Conservation (phyloP, 1,140 invertebrate species). For the Neocloeon triangulifer region DNA sequence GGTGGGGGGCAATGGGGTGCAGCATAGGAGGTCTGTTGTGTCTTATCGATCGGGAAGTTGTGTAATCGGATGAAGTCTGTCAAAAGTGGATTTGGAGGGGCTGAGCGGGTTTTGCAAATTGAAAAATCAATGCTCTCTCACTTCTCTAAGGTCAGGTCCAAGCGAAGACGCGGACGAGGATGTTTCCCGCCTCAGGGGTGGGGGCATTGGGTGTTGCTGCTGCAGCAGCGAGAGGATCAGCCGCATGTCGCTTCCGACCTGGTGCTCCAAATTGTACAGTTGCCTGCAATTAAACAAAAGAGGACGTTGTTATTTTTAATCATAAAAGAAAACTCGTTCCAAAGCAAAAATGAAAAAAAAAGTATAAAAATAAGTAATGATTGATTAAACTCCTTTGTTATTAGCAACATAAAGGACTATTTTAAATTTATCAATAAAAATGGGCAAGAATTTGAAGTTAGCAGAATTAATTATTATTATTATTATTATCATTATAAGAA, state of each 20-base stretch:
- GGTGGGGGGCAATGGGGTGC: conserved; percentile 2
- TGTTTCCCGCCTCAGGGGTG: conserved; percentile 6
- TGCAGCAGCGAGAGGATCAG: conserved; percentile 39
- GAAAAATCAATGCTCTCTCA: conserved; percentile 5
- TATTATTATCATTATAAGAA: too few species aligned
- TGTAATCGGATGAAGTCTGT: conserved; percentile 6
- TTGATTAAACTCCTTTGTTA: too few species aligned
- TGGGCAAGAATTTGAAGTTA: too few species aligned
- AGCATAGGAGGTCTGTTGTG: not conserved
- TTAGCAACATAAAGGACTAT: too few species aligned
- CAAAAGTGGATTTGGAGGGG: too few species aligned
- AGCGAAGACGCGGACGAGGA: conserved; percentile 9
- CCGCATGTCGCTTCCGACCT: conserved; percentile 37
- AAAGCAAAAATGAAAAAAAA: too few species aligned
- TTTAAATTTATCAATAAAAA: too few species aligned
- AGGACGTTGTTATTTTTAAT: too few species aligned
- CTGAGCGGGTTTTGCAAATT: not conserved
- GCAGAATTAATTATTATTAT: too few species aligned
- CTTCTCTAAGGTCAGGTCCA: conserved; percentile 12
- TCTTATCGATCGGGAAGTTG: conserved; percentile 1
- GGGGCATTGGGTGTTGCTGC: too few species aligned
- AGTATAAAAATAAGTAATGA: too few species aligned
- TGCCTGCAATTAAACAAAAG: conserved; percentile 10
- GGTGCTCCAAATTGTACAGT: conserved; percentile 27
- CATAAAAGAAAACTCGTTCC: too few species aligned